Base-by-base conservation (phyloP, 1,140 invertebrate species). In the Rhyacophila brunnea region DNA sequence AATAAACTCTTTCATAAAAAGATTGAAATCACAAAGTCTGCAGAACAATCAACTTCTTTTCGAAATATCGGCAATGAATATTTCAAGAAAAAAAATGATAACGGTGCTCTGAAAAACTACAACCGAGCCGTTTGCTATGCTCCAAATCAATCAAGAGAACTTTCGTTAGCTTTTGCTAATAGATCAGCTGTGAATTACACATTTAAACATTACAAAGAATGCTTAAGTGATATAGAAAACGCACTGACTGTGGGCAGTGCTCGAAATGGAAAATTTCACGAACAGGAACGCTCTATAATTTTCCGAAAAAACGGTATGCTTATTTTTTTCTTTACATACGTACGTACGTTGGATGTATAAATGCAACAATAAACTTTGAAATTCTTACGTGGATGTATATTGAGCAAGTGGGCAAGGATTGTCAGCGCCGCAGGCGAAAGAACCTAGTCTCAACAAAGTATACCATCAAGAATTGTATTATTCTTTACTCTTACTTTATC, bases 101-200 rank as follows among this genome's bases (percentile, higher is more conserved):
- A 75, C 66, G 68, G 77, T 56, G 81, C 81, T 20, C 74, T 79
- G 62, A 77, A 83, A 69, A 76, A 80, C 67, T 87, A 88, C 66
- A 85, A 84, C 57, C 77, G 83, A 69, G 83, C 85, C 64, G 74
- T 87, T 57, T 74, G 80, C 18, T 75, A 73, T 73, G 82, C 85
- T 23, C 76, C 79, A 47, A 64, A 68, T 6, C 68, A 74, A 36
- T 83, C 83, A 15, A 74, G 82, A 58, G 76, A 81, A 68, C 74
- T 86, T 57, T 72, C 77, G 11, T 70, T 87, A 32, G 85, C 85
- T n/a, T 82, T 84, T 71, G 85, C 81, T n/a, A 90, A 90, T 68
- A 80, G 88, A 67, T 89, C 88, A 18, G 86, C 86, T 19, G 82
- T 86, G 4, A 77, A 88, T 13, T 85, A 83, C 68, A 74, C 82